Percentiles rank a stretch among this genome's conserved stretches.
Conservation (phyloP, 2,113 vertebrate genomes). For the Chaetodon trifascialis region DNA sequence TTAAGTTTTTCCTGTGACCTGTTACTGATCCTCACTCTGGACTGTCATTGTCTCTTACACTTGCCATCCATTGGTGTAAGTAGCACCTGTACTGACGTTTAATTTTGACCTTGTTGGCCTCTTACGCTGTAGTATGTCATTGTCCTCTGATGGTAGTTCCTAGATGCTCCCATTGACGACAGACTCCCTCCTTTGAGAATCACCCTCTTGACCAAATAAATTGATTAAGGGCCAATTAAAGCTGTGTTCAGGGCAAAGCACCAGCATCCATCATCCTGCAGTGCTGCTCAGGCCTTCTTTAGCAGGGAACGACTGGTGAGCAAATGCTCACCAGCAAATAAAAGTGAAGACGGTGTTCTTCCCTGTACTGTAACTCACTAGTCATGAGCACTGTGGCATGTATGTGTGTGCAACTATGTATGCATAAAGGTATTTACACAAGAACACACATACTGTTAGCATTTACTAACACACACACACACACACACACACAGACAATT, state of each 20-base stretch:
- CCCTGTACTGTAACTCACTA: background rate
- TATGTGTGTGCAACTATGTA: background rate
- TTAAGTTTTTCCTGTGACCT: background rate
- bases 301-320: conserved; percentile 39
- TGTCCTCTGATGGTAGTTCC: background rate
- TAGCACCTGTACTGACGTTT: background rate
- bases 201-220: conserved; percentile 21
- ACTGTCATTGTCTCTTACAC: conserved; percentile 9
- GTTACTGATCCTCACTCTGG: conserved; percentile 14
- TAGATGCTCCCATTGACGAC: background rate
- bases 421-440: background rate
- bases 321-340: conserved; percentile 48
- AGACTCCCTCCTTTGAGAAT: conserved; percentile 27
- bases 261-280: conserved; percentile 57
- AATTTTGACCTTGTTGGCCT: background rate
- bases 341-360: background rate
- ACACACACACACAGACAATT: background rate
- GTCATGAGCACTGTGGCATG: background rate
- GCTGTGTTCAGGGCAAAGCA: conserved; percentile 6
- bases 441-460: background rate
- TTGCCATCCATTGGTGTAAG: background rate
- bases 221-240: conserved; percentile 62
- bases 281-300: conserved; percentile 36
- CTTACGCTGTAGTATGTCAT: background rate
- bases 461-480: background rate